phyloP scores from a whole-genome alignment of 2,888 invertebrate species.

The Torymus texanus region DNA sequence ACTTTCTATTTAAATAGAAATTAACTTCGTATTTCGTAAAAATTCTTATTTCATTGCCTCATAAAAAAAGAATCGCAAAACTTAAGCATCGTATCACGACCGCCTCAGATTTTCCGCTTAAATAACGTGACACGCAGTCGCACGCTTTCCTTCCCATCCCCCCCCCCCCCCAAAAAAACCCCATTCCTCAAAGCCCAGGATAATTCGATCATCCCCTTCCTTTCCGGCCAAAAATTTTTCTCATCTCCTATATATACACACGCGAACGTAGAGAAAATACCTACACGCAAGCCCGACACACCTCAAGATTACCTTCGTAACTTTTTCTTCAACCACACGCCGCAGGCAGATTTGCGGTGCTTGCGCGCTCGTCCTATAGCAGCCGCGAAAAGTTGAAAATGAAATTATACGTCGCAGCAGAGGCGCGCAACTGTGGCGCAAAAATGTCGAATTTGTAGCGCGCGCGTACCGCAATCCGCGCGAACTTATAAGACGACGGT shows the following conservation, averaged over 20 bases:
- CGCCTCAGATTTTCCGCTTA: too few species aligned
- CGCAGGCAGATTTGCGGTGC: too few species aligned
- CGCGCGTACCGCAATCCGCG: too few species aligned
- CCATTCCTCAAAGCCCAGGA: conserved; percentile 8
- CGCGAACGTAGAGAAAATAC: background rate
- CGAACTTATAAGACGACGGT: too few species aligned
- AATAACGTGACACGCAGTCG: too few species aligned
- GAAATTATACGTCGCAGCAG: background rate
- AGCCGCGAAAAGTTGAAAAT: background rate
- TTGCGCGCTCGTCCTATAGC: too few species aligned
- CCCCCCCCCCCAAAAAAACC: background rate
- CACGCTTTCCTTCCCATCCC: too few species aligned
- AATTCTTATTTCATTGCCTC: too few species aligned
- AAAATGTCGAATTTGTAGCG: background rate
- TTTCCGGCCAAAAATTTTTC: background rate
- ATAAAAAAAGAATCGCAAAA: too few species aligned
- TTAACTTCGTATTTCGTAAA: too few species aligned
- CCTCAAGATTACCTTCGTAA: background rate
- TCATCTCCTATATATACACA: background rate
- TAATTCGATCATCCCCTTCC: conserved; percentile 24
- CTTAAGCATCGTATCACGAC: too few species aligned
- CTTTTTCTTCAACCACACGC: background rate
- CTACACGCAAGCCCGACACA: background rate
- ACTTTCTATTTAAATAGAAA: too few species aligned
- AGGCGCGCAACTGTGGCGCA: background rate